Conservation (phyloP, 1,140 invertebrate species). For the Oryzaephilus surinamensis region DNA sequence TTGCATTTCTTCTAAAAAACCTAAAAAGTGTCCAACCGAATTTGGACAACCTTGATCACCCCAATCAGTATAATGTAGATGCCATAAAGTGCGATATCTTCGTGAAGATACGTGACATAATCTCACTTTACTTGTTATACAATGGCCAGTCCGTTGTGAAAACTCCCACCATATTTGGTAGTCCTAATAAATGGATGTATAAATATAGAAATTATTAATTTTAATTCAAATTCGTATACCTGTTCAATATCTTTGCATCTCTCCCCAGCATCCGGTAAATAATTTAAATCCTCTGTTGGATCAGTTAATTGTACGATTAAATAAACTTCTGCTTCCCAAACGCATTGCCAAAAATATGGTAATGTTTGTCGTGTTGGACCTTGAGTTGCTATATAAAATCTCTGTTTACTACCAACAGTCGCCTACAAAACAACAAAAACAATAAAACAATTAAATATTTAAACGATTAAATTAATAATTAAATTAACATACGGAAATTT, state of each 20-base stretch:
- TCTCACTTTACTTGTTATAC: slow-evolving; percentile 47
- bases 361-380: slow-evolving; percentile 53
- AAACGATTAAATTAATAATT: too few relatives aligned
- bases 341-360: slow-evolving; percentile 72
- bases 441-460: slow-evolving; percentile 9
- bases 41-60: slow-evolving; percentile 50
- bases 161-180: slow-evolving; percentile 59
- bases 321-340: slow-evolving; percentile 75
- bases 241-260: slow-evolving; percentile 45
- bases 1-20: slow-evolving; percentile 76
- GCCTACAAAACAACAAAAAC: slow-evolving; percentile 40
- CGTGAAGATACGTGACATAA: slow-evolving; percentile 43
- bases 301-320: slow-evolving; percentile 66
- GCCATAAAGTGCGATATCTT: slow-evolving; percentile 60
- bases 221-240: slow-evolving; percentile 27
- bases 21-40: slow-evolving; percentile 36
- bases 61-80: slow-evolving; percentile 72
- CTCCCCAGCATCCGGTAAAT: slow-evolving; percentile 46
- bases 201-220: neutral
- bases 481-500: slow-evolving; percentile 54
- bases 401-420: slow-evolving; percentile 59
- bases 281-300: slow-evolving; percentile 48
- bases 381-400: slow-evolving; percentile 78
- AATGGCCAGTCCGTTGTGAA: slow-evolving; percentile 48
- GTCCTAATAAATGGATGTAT: slow-evolving; percentile 36